Conservation (phyloP, 2,888 invertebrate species). For the Anticlea derivata region DNA sequence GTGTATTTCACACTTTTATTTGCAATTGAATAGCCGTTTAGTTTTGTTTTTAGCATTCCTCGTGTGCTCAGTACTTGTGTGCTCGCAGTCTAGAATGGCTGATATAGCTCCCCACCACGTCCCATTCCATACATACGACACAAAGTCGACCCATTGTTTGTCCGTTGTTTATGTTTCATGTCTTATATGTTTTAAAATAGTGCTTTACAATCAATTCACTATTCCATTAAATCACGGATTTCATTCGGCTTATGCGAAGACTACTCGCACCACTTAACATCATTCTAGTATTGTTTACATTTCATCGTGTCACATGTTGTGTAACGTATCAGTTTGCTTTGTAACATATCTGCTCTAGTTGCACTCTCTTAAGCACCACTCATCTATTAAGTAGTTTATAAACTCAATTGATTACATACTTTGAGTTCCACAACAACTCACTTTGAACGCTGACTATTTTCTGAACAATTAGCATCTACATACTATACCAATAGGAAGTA, state of each 20-base stretch:
- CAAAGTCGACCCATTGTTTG: constrained; percentile 80
- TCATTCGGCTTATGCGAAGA: constrained; percentile 43
- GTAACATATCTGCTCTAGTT: constrained; percentile 42
- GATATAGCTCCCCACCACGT: constrained; percentile 45
- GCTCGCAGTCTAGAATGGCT: constrained; percentile 22
- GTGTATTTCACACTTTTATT: constrained; percentile 27
- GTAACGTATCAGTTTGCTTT: constrained; percentile 45
- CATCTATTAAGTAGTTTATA: constrained; percentile 32
- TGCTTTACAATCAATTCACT: constrained; percentile 42
- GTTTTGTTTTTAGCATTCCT: constrained; percentile 21
- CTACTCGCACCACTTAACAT: constrained; percentile 41
- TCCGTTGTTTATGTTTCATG: constrained; percentile 52
- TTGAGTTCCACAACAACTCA: constrained; percentile 13
- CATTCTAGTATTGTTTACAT: constrained; percentile 45
- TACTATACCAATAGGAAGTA: constrained; percentile 11
- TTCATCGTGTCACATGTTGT: constrained; percentile 41
- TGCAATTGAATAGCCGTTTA: constrained; percentile 28
- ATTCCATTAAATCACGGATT: constrained; percentile 46
- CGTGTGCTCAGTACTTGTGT: constrained; percentile 17
- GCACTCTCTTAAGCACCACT: constrained; percentile 30
- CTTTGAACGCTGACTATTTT: constrained; percentile 20
- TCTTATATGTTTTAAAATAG: constrained; percentile 33
- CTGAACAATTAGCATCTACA: constrained; percentile 26
- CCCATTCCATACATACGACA: constrained; percentile 66
- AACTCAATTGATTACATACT: constrained; percentile 21